Conservation (phyloP, 1,140 invertebrate species). For the Drosophila ohnishii region DNA sequence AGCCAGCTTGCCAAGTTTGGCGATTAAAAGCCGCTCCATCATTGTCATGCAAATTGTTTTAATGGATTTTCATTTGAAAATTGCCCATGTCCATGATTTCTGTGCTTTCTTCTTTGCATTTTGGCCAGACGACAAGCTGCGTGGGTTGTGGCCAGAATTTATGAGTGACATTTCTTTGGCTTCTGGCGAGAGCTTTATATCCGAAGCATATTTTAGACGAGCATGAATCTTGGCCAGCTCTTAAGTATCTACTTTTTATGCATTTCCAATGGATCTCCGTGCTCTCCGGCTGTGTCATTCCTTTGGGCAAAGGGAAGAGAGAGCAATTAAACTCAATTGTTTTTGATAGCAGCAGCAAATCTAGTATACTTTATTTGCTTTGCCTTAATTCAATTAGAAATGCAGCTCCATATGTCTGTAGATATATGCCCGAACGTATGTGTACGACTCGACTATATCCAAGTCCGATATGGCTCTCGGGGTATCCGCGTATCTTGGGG, state of each 20-base stretch:
- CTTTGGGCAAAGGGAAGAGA: conserved; percentile 36
- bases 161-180: conserved; percentile 76
- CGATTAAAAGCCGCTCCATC: conserved; percentile 82
- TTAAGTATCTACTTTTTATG: conserved; percentile 52
- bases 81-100: conserved; percentile 44
- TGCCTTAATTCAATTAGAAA: conserved; percentile 82
- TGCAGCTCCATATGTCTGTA: conserved; percentile 48
- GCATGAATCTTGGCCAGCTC: conserved; percentile 12
- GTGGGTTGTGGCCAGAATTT: conserved; percentile 66
- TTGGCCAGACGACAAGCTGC: conserved; percentile 42
- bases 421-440: conserved; percentile 22
- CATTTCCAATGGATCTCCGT: conserved; percentile 59
- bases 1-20: conserved; percentile 73
- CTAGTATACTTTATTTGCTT: conserved; percentile 78
- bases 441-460: background rate
- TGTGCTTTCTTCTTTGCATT: conserved; percentile 31
- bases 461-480: conserved; percentile 54
- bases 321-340: conserved; percentile 82
- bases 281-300: conserved; percentile 1
- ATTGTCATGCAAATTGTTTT: conserved; percentile 77
- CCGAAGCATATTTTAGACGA: conserved; percentile 27
- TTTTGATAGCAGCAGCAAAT: conserved; percentile 73
- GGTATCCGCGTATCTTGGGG: conserved; percentile 61
- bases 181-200: conserved; percentile 28
- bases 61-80: conserved; percentile 58